Evolutionary conservation across 2,113 vertebrate genomes (phyloP).

Genomic region (Cercopithecus mona): DNA sequence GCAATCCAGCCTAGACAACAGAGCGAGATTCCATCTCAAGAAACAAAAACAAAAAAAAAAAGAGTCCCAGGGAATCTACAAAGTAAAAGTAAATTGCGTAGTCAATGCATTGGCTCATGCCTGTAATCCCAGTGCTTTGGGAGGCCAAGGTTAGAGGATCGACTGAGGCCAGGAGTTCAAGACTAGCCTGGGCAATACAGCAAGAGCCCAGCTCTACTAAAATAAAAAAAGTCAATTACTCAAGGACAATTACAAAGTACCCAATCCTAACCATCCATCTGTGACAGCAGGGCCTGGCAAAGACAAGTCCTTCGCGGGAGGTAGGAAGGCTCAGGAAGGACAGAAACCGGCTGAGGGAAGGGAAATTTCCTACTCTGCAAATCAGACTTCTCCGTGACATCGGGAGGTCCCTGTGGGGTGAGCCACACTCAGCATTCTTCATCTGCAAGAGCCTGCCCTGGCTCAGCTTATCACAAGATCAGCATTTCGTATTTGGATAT

Average conservation of each 20-base stretch:
- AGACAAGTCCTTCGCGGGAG: neutral
- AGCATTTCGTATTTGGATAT: neutral
- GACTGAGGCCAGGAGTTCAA: no score
- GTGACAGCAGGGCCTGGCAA: neutral
- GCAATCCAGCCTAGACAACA: no score
- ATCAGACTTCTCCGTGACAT: rapidly evolving
- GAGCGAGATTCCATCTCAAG: no score
- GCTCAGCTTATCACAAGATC: neutral
- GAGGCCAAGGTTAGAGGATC: no score
- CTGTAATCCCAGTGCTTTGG: no score
- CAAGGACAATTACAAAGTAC: neutral
- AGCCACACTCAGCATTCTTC: neutral
- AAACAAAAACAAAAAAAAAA: no score
- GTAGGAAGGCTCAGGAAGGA: neutral
- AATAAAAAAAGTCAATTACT: neutral
- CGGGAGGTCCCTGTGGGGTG: neutral
- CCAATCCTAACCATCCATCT: neutral
- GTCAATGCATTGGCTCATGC: no score
- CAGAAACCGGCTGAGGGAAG: neutral
- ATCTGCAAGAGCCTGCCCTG: neutral
- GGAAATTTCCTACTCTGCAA: neutral
- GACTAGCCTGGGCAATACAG: no score
- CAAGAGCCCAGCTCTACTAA: no score
- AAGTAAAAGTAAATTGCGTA: no score
- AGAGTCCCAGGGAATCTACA: no score